Conservation (phyloP, 2,888 invertebrate species). For the Hemicrepidius hirtus region DNA sequence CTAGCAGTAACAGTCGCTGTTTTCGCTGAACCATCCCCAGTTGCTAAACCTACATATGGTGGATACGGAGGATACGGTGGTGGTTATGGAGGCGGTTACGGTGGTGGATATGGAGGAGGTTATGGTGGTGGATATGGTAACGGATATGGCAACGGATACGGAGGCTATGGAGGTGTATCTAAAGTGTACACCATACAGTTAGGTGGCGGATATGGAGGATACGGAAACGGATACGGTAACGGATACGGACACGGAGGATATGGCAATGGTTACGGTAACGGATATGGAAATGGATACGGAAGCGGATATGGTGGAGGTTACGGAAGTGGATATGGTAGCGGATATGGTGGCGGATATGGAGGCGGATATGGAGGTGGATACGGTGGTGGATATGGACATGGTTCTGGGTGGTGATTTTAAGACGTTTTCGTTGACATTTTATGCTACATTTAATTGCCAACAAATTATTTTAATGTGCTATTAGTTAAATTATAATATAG, state of each 20-base stretch:
- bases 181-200: no score
- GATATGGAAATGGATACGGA: constrained; percentile 19
- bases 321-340: background rate
- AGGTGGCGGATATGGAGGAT: constrained; percentile 34
- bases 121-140: constrained; percentile 18
- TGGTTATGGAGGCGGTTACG: constrained; percentile 33
- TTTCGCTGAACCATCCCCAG: no score
- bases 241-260: constrained; percentile 27
- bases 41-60: background rate
- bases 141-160: constrained; percentile 3
- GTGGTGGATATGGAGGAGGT: constrained; percentile 38
- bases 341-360: background rate
- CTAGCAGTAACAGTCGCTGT: no score
- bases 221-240: constrained; percentile 36
- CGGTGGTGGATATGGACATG: constrained; percentile 5
- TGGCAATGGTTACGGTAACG: constrained; percentile 37
- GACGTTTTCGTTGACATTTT: no score
- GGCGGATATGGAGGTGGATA: constrained; percentile 1
- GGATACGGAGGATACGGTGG: background rate
- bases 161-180: background rate
- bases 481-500: no score
- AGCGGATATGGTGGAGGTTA: constrained; percentile 14
- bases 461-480: no score
- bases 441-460: no score
- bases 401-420: background rate